phyloP scores from a whole-genome alignment of 2,113 vertebrate genomes.

The Corapipo altera region DNA sequence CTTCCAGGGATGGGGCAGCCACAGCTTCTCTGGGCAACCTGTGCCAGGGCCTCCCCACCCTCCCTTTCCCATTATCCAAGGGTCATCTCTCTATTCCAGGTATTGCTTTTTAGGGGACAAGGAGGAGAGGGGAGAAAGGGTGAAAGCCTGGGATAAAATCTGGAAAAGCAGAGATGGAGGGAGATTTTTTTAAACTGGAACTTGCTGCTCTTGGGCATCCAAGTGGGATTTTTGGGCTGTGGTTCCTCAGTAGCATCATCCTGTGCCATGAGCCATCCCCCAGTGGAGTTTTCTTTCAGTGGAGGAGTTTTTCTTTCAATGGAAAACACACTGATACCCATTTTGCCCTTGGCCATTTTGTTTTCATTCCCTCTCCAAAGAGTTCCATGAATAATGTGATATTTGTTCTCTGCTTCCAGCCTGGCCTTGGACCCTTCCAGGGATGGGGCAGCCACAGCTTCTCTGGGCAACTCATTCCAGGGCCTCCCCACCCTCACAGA shows the following conservation, averaged over 20 bases:
- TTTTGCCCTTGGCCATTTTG: constrained; percentile 19
- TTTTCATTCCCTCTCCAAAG: not conserved
- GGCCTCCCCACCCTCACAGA: not conserved
- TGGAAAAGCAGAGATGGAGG: not conserved
- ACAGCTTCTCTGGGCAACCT: too few relatives aligned
- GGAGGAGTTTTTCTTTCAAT: not conserved
- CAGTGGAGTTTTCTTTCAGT: not conserved
- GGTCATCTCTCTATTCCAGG: not conserved
- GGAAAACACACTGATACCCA: not conserved
- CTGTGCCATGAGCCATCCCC: not conserved
- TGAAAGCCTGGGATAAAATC: not conserved
- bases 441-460: not conserved
- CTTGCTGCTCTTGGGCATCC: not conserved
- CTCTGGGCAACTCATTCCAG: not conserved
- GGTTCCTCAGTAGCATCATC: not conserved
- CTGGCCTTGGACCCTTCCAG: not conserved
- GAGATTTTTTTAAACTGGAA: not conserved
- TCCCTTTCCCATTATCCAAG: not conserved
- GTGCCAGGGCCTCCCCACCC: not conserved
- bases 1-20: not conserved
- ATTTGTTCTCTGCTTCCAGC: not conserved
- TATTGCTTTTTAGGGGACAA: not conserved
- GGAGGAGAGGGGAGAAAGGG: not conserved
- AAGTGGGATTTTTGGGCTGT: fast-evolving
- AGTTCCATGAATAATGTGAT: not conserved